Conservation (phyloP, 2,797 vertebrate species). For the Rhinoraja longicauda region DNA sequence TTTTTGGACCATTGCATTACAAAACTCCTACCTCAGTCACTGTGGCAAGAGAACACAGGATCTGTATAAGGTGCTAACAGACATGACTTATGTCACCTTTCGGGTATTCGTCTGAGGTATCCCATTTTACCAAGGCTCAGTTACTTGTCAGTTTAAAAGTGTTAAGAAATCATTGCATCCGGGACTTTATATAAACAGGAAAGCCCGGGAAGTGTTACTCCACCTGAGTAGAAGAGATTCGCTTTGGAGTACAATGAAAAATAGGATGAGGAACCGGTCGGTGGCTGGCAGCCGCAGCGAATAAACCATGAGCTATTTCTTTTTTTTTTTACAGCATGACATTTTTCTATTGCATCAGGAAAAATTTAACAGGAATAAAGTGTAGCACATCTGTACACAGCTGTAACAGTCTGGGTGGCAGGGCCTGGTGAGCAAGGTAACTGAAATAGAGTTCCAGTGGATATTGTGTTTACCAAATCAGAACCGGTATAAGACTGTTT, state of each 20-base stretch:
- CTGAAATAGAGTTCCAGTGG: conserved; percentile 30
- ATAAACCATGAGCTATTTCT: not conserved
- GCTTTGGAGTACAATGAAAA: not conserved
- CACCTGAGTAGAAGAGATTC: not conserved
- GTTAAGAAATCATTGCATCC: not conserved
- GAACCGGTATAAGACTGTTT: conserved; percentile 26
- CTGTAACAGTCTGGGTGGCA: conserved; percentile 14
- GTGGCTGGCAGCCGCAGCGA: not conserved
- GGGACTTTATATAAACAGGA: not conserved
- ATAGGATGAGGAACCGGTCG: not conserved
- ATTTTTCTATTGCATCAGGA: not conserved
- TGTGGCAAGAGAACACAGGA: conserved; percentile 4
- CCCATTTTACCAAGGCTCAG: not conserved
- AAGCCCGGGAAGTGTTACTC: not conserved
- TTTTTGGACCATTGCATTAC: conserved; percentile 2
- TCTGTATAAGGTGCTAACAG: conserved; percentile 14
- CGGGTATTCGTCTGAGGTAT: not conserved
- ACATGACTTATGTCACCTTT: not conserved
- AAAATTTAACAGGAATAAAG: not conserved
- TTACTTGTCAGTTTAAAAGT: not conserved
- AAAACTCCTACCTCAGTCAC: conserved; percentile 33
- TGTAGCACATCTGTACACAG: not conserved
- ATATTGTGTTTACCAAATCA: conserved; percentile 32
- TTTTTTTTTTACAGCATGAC: not conserved
- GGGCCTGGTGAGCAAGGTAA: conserved; percentile 27